These are phyloP conservation scores for Alfaro cultratus DNA, from an alignment of 2,797 vertebrate genomes.

Conservation along the genomic window DNA sequence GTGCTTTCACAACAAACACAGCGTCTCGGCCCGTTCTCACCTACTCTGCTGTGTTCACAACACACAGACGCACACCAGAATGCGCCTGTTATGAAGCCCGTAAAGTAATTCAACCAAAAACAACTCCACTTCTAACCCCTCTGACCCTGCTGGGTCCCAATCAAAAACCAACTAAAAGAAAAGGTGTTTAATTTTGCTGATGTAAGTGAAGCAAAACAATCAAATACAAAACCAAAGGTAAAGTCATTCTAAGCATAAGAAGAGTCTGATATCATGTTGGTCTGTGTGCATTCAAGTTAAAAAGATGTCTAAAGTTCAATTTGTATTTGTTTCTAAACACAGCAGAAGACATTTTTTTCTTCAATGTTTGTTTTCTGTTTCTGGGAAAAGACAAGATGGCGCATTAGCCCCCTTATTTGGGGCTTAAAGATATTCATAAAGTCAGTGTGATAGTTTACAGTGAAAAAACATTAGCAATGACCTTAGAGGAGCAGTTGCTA, in stretches of 20 bases:
- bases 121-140: background rate
- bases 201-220: background rate
- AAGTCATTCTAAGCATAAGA: background rate
- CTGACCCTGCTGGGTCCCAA: background rate
- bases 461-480: background rate
- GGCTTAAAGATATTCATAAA: background rate
- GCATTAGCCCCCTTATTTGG: background rate
- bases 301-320: background rate
- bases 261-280: background rate
- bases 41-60: conserved; percentile 62
- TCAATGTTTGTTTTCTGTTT: background rate
- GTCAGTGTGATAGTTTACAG: background rate
- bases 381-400: background rate
- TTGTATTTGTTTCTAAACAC: background rate
- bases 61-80: conserved; percentile 44
- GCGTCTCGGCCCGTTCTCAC: conserved; percentile 22
- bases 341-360: background rate
- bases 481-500: background rate
- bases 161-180: background rate
- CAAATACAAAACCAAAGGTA: background rate
- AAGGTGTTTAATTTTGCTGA: background rate
- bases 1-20: conserved; percentile 71
- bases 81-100: background rate
- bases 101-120: conserved; percentile 2
- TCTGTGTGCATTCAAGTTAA: background rate